Evolutionary conservation across 2,113 vertebrate species (phyloP).

Genomic region (Aix galericulata): DNA sequence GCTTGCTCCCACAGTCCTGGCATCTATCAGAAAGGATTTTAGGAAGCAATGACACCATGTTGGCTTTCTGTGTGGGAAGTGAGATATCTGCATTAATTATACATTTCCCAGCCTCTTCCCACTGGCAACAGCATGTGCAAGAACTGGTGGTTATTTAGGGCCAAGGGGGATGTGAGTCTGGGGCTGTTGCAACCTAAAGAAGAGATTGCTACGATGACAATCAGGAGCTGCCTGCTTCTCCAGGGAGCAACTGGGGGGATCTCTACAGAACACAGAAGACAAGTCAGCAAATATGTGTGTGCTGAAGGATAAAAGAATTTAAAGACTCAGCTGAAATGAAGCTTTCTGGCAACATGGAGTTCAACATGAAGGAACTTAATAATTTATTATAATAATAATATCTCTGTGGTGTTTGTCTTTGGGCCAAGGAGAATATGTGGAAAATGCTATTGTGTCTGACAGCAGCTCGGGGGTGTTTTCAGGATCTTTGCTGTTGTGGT

Average conservation of each 20-base stretch:
- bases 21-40: not conserved
- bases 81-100: conserved; percentile 1
- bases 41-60: not conserved
- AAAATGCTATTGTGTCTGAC: not conserved
- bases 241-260: not conserved
- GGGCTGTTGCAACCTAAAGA: not conserved
- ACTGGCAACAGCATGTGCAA: not conserved
- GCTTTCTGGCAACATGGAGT: not conserved
- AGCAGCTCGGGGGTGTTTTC: not conserved
- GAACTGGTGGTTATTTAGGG: not conserved
- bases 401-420: not conserved
- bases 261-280: not conserved
- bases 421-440: not conserved
- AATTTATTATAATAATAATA: not conserved
- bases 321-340: not conserved
- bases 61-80: conserved; percentile 16
- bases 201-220: fast-evolving
- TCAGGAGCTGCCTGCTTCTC: not conserved
- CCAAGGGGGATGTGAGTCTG: not conserved
- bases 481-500: not conserved
- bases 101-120: conserved; percentile 10
- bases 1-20: not conserved
- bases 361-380: not conserved
- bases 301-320: not conserved
- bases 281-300: not conserved